phyloP scores from a whole-genome alignment of 2,888 invertebrate genomes.

The Volucella zonaria region DNA sequence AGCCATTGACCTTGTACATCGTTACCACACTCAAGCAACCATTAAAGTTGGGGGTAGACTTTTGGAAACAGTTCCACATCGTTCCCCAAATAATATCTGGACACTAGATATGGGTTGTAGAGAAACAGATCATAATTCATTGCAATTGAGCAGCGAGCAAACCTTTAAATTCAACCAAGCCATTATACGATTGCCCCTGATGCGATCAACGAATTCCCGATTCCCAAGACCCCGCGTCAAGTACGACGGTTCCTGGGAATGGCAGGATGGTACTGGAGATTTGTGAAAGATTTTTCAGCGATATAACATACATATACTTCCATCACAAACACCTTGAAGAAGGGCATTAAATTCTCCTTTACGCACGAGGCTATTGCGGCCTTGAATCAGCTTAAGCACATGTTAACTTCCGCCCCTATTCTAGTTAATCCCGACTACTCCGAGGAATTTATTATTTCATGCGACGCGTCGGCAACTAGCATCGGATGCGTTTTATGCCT shows the following conservation, averaged over 20 bases:
- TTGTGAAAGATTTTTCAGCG: neutral
- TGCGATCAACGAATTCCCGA: neutral
- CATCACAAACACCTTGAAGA: neutral
- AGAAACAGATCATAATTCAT: neutral
- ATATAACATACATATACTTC: no score
- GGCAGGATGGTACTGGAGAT: slow-evolving; percentile 16
- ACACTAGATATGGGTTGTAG: neutral
- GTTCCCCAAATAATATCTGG: slow-evolving; percentile 13
- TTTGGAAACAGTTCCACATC: slow-evolving; percentile 38
- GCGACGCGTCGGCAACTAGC: neutral
- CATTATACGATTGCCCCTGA: slow-evolving; percentile 45
- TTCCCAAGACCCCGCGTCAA: slow-evolving; percentile 40
- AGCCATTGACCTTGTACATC: slow-evolving; percentile 17
- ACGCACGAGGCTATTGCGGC: no score
- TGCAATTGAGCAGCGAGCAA: no score
- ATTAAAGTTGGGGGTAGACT: slow-evolving; percentile 56
- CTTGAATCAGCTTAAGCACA: no score
- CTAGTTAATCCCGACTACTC: no score
- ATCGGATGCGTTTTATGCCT: slow-evolving; percentile 23
- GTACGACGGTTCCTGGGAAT: slow-evolving; percentile 67
- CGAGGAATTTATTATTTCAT: neutral
- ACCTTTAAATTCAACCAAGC: no score
- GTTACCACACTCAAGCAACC: slow-evolving; percentile 50
- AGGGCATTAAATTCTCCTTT: neutral
- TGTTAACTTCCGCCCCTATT: no score